Base-by-base conservation (phyloP, 2,797 vertebrate species). In the Microctenopoma stevenorrisi region DNA sequence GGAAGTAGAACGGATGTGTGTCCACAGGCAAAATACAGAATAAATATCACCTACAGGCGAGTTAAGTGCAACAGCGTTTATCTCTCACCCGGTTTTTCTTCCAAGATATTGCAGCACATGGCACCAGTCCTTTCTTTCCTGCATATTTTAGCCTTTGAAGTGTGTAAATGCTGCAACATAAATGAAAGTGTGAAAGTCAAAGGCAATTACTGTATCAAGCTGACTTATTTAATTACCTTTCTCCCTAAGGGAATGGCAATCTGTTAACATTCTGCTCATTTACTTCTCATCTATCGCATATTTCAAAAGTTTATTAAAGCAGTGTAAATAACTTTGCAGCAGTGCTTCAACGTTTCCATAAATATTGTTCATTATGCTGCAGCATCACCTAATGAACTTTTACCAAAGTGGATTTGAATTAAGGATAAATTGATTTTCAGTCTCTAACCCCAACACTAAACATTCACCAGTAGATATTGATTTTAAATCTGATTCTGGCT, bases 1-100 rank as follows among this genome's bases (percentile, higher is more conserved):
- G 69, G 67, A 56, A 51, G 55, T 75, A 33, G 64, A 65, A 55
- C 50, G 74, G 74, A 58, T 55, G 5, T 12, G 43, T 72, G 75
- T 73, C 71, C 60, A 33, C 65, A 18, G 78, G 76, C 60, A 53
- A 48, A 64, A 42, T n/a, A 54, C 33, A 7, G 30, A 48, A 35
- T 8, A 65, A 71, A 83, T 43, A 64, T 28, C 35, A 54, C 69
- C 44, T 49, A 12, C 44, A 64, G 64, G 64, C 35, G 18, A 52
- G 18, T 26, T 30, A 46, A 61, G 38, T 42, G 52, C 35, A 33
- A 65, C 63, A 57, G 68, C 49, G 16, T 64, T 51, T 68, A 61
- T 78, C 81, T 72, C 47, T n/a, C 1, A n/a, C 48, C 53, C 46
- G 70, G 26, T 38, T 4, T 12, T 28, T 72, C 62, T 65, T 38